Conservation (phyloP, 2,113 vertebrate species). For the Hystrix brachyura region DNA sequence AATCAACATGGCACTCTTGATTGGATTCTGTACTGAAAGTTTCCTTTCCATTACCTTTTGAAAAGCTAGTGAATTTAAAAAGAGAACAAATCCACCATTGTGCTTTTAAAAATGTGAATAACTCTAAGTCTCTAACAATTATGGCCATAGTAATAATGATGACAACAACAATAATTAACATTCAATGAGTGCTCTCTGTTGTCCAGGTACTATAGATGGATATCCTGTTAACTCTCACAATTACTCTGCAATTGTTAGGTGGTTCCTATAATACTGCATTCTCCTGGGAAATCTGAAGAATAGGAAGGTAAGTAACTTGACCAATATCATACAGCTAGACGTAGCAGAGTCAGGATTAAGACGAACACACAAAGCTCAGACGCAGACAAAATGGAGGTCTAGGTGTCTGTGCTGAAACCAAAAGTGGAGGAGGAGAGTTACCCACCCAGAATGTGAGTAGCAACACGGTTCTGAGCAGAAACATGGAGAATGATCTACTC, state of each 20-base stretch:
- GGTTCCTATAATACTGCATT: background rate
- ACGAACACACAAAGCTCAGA: background rate
- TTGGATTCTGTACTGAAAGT: background rate
- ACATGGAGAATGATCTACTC: constrained; percentile 92
- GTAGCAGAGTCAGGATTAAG: background rate
- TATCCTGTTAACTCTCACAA: background rate
- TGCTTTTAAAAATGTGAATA: background rate
- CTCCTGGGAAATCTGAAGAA: background rate
- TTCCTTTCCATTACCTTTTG: background rate
- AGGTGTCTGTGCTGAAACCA: background rate
- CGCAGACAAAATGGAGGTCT: constrained; percentile 53
- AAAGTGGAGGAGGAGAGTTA: constrained; percentile 68
- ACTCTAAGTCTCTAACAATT: background rate
- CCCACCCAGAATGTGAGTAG: background rate
- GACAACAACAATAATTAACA: background rate
- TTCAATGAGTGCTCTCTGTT: background rate
- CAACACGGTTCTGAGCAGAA: constrained; percentile 80
- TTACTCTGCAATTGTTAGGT: background rate
- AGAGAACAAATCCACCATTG: background rate
- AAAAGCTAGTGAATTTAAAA: background rate
- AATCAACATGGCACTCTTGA: background rate
- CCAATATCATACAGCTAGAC: background rate
- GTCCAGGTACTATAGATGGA: accelerated
- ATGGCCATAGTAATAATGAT: background rate
- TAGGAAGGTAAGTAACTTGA: background rate